phyloP scores from a whole-genome alignment of 2,888 invertebrate genomes.

The Epirrhoe tristata region DNA sequence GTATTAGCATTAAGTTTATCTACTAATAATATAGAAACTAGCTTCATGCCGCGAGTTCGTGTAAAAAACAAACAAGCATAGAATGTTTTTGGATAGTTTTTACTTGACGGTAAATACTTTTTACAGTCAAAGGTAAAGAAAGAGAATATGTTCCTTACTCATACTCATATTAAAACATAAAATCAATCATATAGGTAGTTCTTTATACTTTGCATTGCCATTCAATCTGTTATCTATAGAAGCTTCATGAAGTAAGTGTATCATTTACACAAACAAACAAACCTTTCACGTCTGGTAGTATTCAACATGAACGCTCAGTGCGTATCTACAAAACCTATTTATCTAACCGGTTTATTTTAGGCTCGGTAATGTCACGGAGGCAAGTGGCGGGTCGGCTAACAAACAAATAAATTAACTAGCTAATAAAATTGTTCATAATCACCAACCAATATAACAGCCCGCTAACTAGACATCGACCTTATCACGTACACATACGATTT shows the following conservation, averaged over 20 bases:
- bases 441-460: conserved; percentile 31
- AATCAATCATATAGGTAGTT: too few relatives aligned
- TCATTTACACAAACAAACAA: background rate
- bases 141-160: too few relatives aligned
- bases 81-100: too few relatives aligned
- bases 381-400: conserved; percentile 53
- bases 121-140: too few relatives aligned
- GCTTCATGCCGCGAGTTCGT: too few relatives aligned
- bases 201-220: too few relatives aligned
- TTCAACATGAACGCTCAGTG: conserved; percentile 7
- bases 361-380: conserved; percentile 37
- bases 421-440: conserved; percentile 62
- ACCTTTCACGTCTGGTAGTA: background rate
- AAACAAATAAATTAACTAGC: conserved; percentile 66
- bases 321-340: conserved; percentile 31
- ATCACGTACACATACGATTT: background rate
- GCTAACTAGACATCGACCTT: conserved; percentile 23
- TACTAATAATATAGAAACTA: background rate
- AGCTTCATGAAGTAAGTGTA: background rate
- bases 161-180: too few relatives aligned
- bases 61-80: too few relatives aligned
- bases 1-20: background rate
- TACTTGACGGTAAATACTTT: too few relatives aligned
- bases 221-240: too few relatives aligned
- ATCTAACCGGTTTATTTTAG: conserved; percentile 44